Conservation (phyloP, 2,113 vertebrate species). For the Anser cygnoides region DNA sequence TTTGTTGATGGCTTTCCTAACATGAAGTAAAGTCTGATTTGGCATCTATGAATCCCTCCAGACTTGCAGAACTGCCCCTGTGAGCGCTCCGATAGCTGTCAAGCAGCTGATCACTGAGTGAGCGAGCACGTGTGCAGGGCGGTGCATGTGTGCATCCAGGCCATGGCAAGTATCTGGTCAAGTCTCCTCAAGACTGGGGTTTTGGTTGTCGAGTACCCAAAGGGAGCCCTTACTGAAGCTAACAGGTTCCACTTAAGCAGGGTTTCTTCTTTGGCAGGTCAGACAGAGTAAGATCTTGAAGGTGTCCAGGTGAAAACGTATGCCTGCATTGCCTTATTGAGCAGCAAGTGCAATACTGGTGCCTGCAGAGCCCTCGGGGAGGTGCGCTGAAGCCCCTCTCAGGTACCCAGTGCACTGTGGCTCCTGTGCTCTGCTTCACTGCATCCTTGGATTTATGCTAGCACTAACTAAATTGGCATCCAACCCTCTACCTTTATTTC, state of each 20-base stretch:
- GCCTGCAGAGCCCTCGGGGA: background rate
- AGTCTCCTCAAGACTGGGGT: background rate
- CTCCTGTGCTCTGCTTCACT: background rate
- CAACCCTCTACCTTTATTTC: background rate
- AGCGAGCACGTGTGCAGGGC: background rate
- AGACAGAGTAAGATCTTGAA: background rate
- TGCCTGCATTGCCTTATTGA: background rate
- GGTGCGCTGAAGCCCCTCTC: background rate
- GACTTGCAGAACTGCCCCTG: background rate
- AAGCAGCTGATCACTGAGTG: background rate
- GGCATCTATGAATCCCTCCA: background rate
- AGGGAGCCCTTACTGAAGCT: background rate
- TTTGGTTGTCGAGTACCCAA: background rate
- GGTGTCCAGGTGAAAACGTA: background rate
- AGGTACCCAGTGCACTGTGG: background rate
- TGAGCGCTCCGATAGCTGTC: background rate
- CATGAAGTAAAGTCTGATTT: accelerated
- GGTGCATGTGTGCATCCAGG: background rate
- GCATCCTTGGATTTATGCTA: background rate
- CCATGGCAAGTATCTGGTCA: background rate
- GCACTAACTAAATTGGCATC: background rate
- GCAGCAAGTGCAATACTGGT: background rate
- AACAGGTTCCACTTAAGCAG: background rate
- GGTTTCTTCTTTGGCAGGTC: background rate
- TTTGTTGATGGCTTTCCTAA: background rate